Conservation (phyloP, 2,797 vertebrate species). For the Acrocephalus scirpaceus region DNA sequence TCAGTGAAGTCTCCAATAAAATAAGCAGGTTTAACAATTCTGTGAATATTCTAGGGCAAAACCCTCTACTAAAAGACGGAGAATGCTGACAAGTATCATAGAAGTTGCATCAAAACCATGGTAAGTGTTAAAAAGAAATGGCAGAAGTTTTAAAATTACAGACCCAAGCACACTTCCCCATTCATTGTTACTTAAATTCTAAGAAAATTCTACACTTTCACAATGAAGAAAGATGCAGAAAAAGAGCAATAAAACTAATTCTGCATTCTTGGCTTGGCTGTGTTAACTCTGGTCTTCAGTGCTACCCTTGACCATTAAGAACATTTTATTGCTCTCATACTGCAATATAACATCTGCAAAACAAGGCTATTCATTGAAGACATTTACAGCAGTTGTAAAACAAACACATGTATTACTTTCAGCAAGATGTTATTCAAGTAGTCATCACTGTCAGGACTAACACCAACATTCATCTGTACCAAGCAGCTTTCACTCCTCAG, state of each 20-base stretch:
- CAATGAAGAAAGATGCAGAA: neutral
- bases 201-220: neutral
- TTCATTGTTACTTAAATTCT: neutral
- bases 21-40: neutral
- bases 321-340: neutral
- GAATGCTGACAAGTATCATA: neutral
- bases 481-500: neutral
- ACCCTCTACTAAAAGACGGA: neutral
- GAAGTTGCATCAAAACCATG: neutral
- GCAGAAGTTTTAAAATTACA: neutral
- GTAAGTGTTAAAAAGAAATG: neutral
- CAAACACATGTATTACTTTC: neutral
- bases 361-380: neutral
- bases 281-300: neutral
- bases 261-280: neutral
- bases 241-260: neutral
- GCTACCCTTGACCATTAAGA: neutral
- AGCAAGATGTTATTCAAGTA: neutral
- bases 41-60: neutral
- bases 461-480: neutral
- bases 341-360: neutral
- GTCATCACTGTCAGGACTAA: neutral
- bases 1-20: neutral
- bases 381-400: neutral
- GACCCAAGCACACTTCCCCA: neutral